Evolutionary conservation across 2,113 vertebrate species (phyloP), one percentile per base, ranked within the genome.

Genomic region (Excalfactoria chinensis): DNA sequence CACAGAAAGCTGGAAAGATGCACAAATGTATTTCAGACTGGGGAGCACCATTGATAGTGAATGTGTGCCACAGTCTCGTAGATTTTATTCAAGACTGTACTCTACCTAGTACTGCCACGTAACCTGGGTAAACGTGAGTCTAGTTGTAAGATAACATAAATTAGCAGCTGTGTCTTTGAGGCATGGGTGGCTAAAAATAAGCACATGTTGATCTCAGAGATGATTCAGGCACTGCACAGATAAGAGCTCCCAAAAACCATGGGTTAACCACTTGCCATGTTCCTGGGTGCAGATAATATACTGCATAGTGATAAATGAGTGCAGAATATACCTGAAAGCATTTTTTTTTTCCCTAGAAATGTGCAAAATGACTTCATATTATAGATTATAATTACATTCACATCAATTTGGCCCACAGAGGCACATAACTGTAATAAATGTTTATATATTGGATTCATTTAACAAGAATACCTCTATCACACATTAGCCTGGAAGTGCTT

Each of bases 361-460:
- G 59, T 72, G 64, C 16, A 94, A 88, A 91, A 91, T 41, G 26
- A 0, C 78, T 93, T 34, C 11, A 30, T 80, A 86, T 94, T 89
- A 92, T 64, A 79, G 58, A 62, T 55, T 89, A 81, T 77, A 95
- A 96, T 95, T 96, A 88, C 41, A 13, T n/a, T 74, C 71, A 74
- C 55, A 94, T 91, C 85, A 89, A 32, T 92, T 96, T 93, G 86
- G 69, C 41, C 56, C 67, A 84, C 58, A 89, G 75, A 92, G 79
- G 55, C 26, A 74, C 69, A 41, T 73, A 90, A 90, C 59, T 84
- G 64, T 90, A 93, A 94, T 95, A 87, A 95, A 86, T 84, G 85
- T 80, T 97, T 95, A 93, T 93, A 77, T 91, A 85, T 48, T 92
- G 55, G 40, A 95, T 95, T 97, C 86, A 96, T 95, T 93, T 75